A percentile compares a stretch with the other conserved stretches of the same genome.
Conservation (phyloP, 30 jellyfish, hydroid and myxozoan species). For the Turritopsis dohrnii region DNA sequence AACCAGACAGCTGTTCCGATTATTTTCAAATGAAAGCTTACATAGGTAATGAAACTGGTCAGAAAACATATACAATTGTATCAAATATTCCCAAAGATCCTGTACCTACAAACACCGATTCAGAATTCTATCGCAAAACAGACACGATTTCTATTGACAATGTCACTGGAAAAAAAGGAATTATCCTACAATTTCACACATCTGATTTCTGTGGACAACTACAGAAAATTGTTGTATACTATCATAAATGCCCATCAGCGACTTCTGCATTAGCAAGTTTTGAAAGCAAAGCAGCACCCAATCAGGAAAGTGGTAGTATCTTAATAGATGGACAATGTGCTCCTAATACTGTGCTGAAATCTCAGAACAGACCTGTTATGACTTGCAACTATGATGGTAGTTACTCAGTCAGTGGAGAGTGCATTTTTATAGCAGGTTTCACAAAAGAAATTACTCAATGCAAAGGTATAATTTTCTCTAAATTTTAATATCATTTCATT, state of each 20-base stretch:
- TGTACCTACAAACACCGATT: background rate
- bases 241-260: constrained; percentile 40
- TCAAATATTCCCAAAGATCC: background rate
- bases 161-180: background rate
- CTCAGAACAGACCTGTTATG: background rate
- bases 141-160: background rate
- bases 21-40: background rate
- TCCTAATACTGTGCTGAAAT: background rate
- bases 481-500: too few relatives aligned
- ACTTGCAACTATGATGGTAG: constrained; percentile 30
- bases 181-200: background rate
- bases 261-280: constrained; percentile 33
- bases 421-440: constrained; percentile 12
- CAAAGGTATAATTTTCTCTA: background rate
- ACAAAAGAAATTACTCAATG: constrained; percentile 18
- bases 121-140: background rate
- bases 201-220: background rate
- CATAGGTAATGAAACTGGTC: background rate
- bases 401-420: constrained; percentile 9
- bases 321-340: constrained; percentile 21
- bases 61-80: background rate
- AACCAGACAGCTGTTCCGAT: background rate
- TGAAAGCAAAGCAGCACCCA: constrained; percentile 23
- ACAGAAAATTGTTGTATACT: background rate
- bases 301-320: background rate